These are phyloP conservation scores for Drusus annulatus DNA, from an alignment of 1,140 invertebrate species.

Conservation along the genomic window DNA sequence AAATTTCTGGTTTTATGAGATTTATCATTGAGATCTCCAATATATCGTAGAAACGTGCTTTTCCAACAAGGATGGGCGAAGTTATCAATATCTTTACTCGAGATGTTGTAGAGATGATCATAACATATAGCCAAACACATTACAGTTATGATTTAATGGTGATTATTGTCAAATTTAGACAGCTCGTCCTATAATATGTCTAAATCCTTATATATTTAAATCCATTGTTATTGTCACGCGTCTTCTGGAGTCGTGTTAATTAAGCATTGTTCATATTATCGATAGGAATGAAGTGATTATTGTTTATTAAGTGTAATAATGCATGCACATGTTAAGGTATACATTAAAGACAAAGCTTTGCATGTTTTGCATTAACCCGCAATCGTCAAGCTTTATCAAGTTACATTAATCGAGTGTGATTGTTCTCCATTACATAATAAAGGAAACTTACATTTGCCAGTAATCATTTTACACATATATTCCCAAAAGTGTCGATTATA, in stretches of 20 bases:
- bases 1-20: too few relatives aligned
- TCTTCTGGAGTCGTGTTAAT: not conserved
- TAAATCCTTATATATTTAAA: not conserved
- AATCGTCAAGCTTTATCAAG: too few relatives aligned
- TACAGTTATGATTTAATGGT: slow-evolving; percentile 12
- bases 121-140: slow-evolving; percentile 8
- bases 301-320: not conserved
- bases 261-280: not conserved
- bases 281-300: not conserved
- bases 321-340: not conserved
- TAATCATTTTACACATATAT: slow-evolving; percentile 34
- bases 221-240: slow-evolving; percentile 1
- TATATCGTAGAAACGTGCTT: too few relatives aligned
- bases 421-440: slow-evolving; percentile 11
- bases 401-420: slow-evolving; percentile 36
- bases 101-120: not conserved
- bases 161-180: slow-evolving; percentile 24
- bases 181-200: not conserved
- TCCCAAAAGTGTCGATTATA: slow-evolving; percentile 38
- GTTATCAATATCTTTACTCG: too few relatives aligned
- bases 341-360: not conserved
- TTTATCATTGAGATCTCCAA: too few relatives aligned
- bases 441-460: not conserved
- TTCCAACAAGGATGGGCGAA: too few relatives aligned
- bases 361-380: not conserved